Conservation (phyloP, 2,888 invertebrate genomes). For the Ischnus inquisitorius region DNA sequence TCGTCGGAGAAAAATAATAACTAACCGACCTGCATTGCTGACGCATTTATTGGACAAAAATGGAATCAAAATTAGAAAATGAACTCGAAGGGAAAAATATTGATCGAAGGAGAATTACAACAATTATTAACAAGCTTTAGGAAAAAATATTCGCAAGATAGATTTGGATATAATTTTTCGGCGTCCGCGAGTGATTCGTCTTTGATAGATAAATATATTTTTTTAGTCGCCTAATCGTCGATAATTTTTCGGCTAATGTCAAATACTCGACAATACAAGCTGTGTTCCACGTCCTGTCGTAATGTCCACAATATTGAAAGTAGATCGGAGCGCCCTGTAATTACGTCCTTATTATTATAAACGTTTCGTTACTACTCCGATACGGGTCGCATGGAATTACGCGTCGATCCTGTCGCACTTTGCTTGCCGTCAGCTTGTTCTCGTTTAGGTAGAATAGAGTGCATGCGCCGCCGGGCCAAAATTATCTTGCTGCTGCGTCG, state of each 20-base stretch:
- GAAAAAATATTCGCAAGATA: too few species aligned
- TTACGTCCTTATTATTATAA: constrained; percentile 80
- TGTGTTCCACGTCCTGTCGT: constrained; percentile 14
- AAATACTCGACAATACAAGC: constrained; percentile 52
- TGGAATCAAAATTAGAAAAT: too few species aligned
- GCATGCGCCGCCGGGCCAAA: constrained; percentile 52
- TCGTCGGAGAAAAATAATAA: too few species aligned
- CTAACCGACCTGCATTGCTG: too few species aligned
- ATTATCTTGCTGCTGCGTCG: constrained; percentile 61
- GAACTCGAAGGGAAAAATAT: too few species aligned
- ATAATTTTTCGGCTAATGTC: constrained; percentile 55
- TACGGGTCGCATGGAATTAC: constrained; percentile 66
- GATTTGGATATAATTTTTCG: constrained; percentile 28
- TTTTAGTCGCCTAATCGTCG: constrained; percentile 40
- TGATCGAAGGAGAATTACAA: too few species aligned
- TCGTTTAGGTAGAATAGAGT: constrained; percentile 45
- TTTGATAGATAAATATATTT: constrained; percentile 8
- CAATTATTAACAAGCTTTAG: too few species aligned
- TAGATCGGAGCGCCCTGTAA: constrained; percentile 69
- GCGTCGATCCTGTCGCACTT: constrained; percentile 58
- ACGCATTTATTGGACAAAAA: too few species aligned
- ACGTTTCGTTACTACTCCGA: constrained; percentile 75
- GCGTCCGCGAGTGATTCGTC: constrained; percentile 10
- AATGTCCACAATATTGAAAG: constrained; percentile 47
- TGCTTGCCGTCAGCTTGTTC: constrained; percentile 38